Conservation (phyloP, 2,888 invertebrate genomes). For the Osedax fenrisi region DNA sequence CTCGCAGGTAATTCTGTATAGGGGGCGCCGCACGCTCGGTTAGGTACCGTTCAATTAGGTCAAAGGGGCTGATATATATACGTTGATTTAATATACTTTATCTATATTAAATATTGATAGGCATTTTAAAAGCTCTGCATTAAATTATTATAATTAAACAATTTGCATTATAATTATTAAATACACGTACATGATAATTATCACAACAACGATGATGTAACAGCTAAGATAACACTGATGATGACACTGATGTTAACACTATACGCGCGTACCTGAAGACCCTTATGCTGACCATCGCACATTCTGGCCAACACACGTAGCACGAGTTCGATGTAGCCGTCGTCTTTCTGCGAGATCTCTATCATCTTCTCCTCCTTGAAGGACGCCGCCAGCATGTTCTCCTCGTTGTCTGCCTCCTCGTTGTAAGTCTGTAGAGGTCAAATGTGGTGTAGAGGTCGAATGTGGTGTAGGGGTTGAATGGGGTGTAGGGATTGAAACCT, state of each 20-base stretch:
- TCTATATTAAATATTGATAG: no score
- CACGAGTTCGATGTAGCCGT: conserved; percentile 50
- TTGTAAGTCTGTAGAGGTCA: not conserved
- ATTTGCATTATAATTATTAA: no score
- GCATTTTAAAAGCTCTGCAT: no score
- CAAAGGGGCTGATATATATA: no score
- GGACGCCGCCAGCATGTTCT: conserved; percentile 23
- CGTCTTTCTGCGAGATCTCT: conserved; percentile 42
- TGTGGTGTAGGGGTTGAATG: not conserved
- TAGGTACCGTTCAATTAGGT: no score
- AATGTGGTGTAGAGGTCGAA: not conserved
- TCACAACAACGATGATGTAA: no score
- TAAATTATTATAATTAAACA: no score
- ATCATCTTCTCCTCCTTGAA: conserved; percentile 34
- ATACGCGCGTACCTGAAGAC: conserved; percentile 43
- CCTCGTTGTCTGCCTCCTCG: conserved; percentile 24
- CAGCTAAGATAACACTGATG: no score
- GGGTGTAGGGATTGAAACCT: not conserved
- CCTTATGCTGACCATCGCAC: conserved; percentile 50
- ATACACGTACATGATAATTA: no score
- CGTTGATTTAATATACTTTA: no score
- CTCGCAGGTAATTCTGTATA: conserved; percentile 49
- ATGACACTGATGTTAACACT: no score
- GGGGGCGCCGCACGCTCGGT: no score
- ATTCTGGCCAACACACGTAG: conserved; percentile 49